A percentile compares a stretch with the other conserved stretches of the same genome.
These are phyloP conservation scores for Galeruca laticollis DNA, from an alignment of 2,888 invertebrate species.

Conservation along the genomic window DNA sequence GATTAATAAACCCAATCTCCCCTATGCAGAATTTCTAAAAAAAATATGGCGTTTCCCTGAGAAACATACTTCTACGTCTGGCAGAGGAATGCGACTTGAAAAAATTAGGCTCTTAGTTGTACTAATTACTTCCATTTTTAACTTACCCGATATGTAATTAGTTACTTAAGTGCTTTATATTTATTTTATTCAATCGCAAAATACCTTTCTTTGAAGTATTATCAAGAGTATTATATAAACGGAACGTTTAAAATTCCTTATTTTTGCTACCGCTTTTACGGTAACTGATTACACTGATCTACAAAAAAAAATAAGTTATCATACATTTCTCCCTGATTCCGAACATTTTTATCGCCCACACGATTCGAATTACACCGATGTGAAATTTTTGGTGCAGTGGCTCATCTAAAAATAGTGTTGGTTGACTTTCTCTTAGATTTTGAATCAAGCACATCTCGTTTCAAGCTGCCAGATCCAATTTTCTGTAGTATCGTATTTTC, in stretches of 20 bases:
- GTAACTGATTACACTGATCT: neutral
- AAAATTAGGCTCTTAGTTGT: constrained; percentile 19
- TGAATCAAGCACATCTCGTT: too few relatives aligned
- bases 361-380: too few relatives aligned
- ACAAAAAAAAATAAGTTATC: too few relatives aligned
- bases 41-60: constrained; percentile 14
- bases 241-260: constrained; percentile 11
- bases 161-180: constrained; percentile 14
- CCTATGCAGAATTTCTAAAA: constrained; percentile 1
- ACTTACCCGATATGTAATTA: constrained; percentile 21
- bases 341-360: too few relatives aligned
- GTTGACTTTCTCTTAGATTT: too few relatives aligned
- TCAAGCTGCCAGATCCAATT: too few relatives aligned
- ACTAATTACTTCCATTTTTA: constrained; percentile 29
- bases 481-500: too few relatives aligned
- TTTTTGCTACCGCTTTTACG: neutral
- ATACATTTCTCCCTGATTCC: too few relatives aligned
- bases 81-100: constrained; percentile 7
- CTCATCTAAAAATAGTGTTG: too few relatives aligned
- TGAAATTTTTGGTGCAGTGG: too few relatives aligned
- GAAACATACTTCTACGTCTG: neutral
- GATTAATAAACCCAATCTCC: too few relatives aligned
- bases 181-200: constrained; percentile 11
- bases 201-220: constrained; percentile 1
- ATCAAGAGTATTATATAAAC: constrained; percentile 11